Conservation (phyloP, 2,113 vertebrate genomes). For the Poeciliopsis retropinna region DNA sequence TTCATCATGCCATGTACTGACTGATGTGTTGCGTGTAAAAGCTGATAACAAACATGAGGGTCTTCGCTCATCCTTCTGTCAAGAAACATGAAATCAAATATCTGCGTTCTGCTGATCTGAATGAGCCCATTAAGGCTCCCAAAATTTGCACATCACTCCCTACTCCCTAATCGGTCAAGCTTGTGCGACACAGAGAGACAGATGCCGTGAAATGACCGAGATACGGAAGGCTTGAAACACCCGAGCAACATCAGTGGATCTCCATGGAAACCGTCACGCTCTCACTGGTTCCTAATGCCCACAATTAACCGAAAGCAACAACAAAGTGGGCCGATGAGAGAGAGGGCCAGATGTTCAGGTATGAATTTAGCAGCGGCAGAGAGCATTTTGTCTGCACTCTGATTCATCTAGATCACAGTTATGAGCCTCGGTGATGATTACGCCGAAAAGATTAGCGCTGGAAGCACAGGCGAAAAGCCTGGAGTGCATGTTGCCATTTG, state of each 20-base stretch:
- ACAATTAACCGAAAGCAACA: conserved; percentile 69
- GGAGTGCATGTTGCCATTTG: not conserved
- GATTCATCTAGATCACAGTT: conserved; percentile 57
- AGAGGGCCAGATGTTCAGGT: conserved; percentile 71
- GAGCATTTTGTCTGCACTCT: conserved; percentile 34
- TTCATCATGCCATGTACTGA: not conserved
- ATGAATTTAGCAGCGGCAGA: conserved; percentile 34
- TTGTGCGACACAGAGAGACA: conserved; percentile 62
- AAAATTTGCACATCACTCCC: conserved; percentile 47
- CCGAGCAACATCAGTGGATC: conserved; percentile 49
- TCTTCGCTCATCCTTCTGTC: conserved; percentile 5
- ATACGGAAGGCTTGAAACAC: conserved; percentile 42
- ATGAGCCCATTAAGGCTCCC: conserved; percentile 29
- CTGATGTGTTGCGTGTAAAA: conserved; percentile 3
- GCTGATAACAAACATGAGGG: conserved; percentile 1
- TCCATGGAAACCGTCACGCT: conserved; percentile 76
- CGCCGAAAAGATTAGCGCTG: conserved; percentile 31
- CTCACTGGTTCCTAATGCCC: conserved; percentile 67
- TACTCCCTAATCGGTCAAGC: conserved; percentile 53
- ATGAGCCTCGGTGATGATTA: conserved; percentile 36
- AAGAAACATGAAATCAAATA: conserved; percentile 34
- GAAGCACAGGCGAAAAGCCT: conserved; percentile 1
- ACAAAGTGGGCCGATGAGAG: conserved; percentile 68
- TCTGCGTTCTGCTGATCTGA: conserved; percentile 20
- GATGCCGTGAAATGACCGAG: conserved; percentile 70